These are phyloP conservation scores for Xenotilapia longispinis DNA, from an alignment of 2,113 vertebrate genomes.

Conservation along the genomic window DNA sequence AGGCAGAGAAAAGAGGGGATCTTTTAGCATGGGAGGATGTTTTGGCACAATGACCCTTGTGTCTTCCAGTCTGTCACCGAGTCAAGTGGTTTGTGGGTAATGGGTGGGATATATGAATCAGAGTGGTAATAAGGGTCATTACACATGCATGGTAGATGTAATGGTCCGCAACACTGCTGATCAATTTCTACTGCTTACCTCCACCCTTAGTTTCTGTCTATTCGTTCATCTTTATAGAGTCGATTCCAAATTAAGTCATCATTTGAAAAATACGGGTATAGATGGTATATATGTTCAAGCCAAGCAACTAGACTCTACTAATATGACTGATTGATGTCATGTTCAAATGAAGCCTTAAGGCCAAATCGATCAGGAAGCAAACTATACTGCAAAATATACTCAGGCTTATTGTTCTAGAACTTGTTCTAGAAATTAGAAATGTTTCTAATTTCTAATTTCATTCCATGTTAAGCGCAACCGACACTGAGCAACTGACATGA, in stretches of 20 bases:
- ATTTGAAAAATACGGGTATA: not conserved
- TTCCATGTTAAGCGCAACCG: not conserved
- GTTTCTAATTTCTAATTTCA: not conserved
- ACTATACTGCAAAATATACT: not conserved
- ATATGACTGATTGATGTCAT: not conserved
- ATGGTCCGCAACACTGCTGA: constrained; percentile 19
- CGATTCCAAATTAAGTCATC: not conserved
- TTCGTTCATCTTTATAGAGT: not conserved
- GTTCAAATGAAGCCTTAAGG: not conserved
- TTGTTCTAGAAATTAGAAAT: not conserved
- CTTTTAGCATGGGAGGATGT: constrained; percentile 12
- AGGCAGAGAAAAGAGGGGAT: not conserved
- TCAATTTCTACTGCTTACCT: not conserved
- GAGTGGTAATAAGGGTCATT: constrained; percentile 47
- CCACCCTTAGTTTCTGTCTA: not conserved
- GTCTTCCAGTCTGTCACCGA: constrained; percentile 31
- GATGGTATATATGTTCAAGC: not conserved
- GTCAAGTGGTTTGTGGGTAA: not conserved
- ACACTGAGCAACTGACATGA: not conserved
- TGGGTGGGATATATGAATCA: not conserved
- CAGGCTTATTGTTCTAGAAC: not conserved
- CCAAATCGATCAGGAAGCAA: not conserved
- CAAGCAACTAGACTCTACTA: not conserved
- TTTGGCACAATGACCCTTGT: constrained; percentile 53
- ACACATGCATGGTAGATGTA: constrained; percentile 38